Base-by-base conservation (phyloP, 2,113 vertebrate species). In the Rhinolophus sinicus region DNA sequence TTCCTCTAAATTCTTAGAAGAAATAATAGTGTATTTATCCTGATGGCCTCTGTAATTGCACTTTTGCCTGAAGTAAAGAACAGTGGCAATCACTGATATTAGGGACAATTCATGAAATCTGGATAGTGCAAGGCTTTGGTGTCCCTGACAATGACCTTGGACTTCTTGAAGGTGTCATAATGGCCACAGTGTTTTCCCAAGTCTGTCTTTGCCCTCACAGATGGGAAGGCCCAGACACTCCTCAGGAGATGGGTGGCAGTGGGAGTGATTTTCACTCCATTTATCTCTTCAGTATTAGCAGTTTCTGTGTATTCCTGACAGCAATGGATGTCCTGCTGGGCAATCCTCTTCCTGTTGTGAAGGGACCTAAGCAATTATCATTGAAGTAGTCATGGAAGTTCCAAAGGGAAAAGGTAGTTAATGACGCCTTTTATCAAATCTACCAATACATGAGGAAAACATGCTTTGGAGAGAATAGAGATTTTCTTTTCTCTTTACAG, bases 301-400 rank as follows among this genome's bases (percentile, higher is more conserved):
- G 88, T 96, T 97, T 93, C 83, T 82, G 50, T 94, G 88, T 96
- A 80, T 96, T 94, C 35, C 85, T 96, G 92, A 96, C 80, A 94
- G 94, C 90, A 69, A 77, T 96, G 91, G 85, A 73, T 96, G 35
- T 97, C 97, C 93, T 86, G 88, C 97, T 97, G 97, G 76, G 72
- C 96, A 96, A 94, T 96, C 95, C 76, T 73, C 67, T 95, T 95
- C 97, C 95, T 21, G 62, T 88, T 86, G 95, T 67, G 88, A 97
- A 96, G 76, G 84, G 90, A 85, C 88, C 60, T 82, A 28, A 78
- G 81, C 90, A 97, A 85, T 97, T 97, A 96, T 62, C 65, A 88
- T 81, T 85, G 80, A 96, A 75, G 90, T 96, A 95, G 88, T 97
- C 76, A 77, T 64, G 72, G 89, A 88, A 77, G 80, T 82, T 93